Base-by-base conservation (phyloP, 2,113 vertebrate genomes). In the Capreolus pygargus region DNA sequence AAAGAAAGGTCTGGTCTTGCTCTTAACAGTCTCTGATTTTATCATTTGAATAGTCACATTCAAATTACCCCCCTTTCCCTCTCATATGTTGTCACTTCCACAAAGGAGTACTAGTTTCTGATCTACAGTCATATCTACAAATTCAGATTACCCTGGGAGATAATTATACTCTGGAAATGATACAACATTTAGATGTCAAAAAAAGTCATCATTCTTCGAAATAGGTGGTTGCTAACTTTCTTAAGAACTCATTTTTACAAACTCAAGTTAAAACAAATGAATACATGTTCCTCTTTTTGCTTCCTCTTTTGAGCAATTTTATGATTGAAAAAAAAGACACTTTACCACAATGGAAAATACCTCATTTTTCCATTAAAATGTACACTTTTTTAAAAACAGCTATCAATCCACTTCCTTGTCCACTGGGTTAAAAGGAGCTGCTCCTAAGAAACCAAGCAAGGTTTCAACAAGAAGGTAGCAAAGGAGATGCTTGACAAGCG, bases 331-430 rank as follows among this genome's bases (percentile, higher is more conserved):
- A 96, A 98, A 98, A 98, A 98, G 87, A 60, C 94, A 97, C 95
- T 98, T 91, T 93, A 98, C 98, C 97, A 0, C 98, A 98, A 94
- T 97, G 98, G 93, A 98, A 99, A 99, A 98, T 98, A 98, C 97
- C 98, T 98, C 94, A 97, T 98, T 98, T 99, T 99, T 98, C 99
- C 96, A 98, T 98, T 98, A 98, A 98, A 98, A 98, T 91, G 86
- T 97, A 97, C 83, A 95, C 95, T 93, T 74, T 76, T 64, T 76
- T 84, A 96, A 98, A 94, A 98, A 86, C 91, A 98, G 78, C 91
- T 97, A 92, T 98, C 91, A 86, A 86, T 89, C 93, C 55, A 85
- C 85, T 94, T 98, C 76, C 91, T 95, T 95, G 52, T 93, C 89
- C 87, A 67, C 58, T 94, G 30, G 36, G 83, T 74, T 70, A 61